Conservation (phyloP, 1,140 invertebrate genomes). For the Manduca sexta region DNA sequence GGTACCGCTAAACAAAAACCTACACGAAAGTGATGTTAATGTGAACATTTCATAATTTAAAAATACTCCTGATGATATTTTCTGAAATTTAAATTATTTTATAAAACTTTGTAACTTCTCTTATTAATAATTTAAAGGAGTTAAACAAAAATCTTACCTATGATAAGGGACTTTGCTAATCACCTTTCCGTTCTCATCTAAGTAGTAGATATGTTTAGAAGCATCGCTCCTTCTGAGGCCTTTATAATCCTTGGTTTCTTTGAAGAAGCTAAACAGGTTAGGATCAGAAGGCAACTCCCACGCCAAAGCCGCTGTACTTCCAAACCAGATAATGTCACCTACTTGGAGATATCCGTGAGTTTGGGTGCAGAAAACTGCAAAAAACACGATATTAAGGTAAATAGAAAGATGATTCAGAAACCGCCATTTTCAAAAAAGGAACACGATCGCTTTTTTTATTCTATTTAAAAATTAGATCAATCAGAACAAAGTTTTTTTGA, state of each 20-base stretch:
- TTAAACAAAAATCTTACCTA: conserved; percentile 29
- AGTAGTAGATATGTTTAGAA: conserved; percentile 45
- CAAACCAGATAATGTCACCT: conserved; percentile 77
- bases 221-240: conserved; percentile 33
- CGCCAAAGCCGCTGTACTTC: conserved; percentile 81
- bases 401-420: background rate
- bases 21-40: too few species aligned
- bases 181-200: conserved; percentile 53
- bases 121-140: background rate
- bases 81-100: too few species aligned
- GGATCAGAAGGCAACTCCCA: conserved; percentile 81
- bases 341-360: conserved; percentile 53
- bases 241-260: conserved; percentile 35
- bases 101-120: too few species aligned
- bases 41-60: too few species aligned
- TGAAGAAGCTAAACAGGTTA: conserved; percentile 40
- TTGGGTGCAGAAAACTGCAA: conserved; percentile 53
- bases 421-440: too few species aligned
- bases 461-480: too few species aligned
- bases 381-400: conserved; percentile 3
- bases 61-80: too few species aligned
- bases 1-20: too few species aligned
- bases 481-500: too few species aligned
- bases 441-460: too few species aligned
- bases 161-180: conserved; percentile 41